A percentile compares a stretch with the other conserved stretches of the same genome.
Evolutionary conservation across 1,140 invertebrate genomes (phyloP).

Genomic region (Lucilia cuprina): DNA sequence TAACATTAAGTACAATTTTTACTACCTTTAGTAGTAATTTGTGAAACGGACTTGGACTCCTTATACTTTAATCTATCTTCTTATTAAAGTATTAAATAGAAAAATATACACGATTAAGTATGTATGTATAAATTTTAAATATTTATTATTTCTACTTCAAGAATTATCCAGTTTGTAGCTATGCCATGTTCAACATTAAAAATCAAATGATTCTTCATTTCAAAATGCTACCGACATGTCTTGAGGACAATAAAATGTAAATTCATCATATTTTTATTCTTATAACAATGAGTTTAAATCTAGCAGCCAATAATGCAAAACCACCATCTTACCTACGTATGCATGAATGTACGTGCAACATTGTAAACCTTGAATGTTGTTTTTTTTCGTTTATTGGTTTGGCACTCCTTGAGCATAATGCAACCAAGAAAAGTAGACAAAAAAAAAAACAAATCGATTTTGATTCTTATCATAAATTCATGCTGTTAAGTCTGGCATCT

Average conservation of each 20-base stretch:
- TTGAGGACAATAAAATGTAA: neutral
- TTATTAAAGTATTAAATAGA: no score
- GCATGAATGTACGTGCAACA: neutral
- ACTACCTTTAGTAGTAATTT: no score
- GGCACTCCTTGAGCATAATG: neutral
- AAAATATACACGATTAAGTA: no score
- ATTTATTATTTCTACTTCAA: no score
- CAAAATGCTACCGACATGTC: neutral
- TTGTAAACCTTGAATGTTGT: neutral
- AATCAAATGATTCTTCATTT: neutral
- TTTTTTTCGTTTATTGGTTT: neutral
- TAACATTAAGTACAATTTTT: no score
- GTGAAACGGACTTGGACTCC: no score
- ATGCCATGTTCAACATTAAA: no score
- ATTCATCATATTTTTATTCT: neutral
- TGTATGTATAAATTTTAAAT: no score
- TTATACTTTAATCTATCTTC: no score
- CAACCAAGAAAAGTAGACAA: neutral
- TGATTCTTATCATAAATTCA: slow-evolving; percentile 8
- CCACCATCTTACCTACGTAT: neutral
- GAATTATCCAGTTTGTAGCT: no score
- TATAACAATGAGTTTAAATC: neutral
- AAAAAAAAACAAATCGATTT: neutral
- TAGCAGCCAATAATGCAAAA: neutral
- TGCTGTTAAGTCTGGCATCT: slow-evolving; percentile 10